Evolutionary conservation across 2,888 invertebrate genomes (phyloP).

Genomic region (Opisthograptis luteolata): DNA sequence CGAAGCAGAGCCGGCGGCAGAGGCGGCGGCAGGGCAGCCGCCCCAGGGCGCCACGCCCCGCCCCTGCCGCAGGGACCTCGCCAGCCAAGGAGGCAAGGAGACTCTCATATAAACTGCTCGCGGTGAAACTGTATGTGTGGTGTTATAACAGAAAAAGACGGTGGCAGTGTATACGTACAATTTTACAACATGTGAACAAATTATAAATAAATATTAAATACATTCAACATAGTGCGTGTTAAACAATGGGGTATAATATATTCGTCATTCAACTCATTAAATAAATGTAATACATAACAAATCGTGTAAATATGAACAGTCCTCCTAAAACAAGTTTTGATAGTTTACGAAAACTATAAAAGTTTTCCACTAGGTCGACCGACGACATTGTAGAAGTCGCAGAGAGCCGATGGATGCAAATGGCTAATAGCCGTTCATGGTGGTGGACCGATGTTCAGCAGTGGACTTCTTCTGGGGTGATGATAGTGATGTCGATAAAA

Average conservation of each 20-base stretch:
- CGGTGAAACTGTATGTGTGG: slow-evolving; percentile 46
- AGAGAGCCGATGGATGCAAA: no score
- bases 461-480: no score
- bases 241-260: neutral
- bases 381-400: no score
- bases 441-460: no score
- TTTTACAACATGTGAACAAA: slow-evolving; percentile 19
- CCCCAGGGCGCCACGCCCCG: neutral
- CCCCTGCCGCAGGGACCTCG: slow-evolving; percentile 7
- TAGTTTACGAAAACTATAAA: no score
- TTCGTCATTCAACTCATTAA: no score
- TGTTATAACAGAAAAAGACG: slow-evolving; percentile 23
- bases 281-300: no score
- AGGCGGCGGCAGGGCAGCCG: neutral
- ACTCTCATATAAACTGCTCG: slow-evolving; percentile 71
- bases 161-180: slow-evolving; percentile 37
- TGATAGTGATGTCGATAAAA: no score
- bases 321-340: no score
- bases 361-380: no score
- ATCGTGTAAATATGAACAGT: no score
- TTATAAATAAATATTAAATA: neutral
- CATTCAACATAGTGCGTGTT: slow-evolving; percentile 4
- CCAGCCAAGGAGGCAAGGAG: slow-evolving; percentile 71
- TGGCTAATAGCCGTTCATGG: no score
- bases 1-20: slow-evolving; percentile 55